Evolutionary conservation across 2,113 vertebrate species (phyloP), one percentile per base, ranked within the genome.

Genomic region (Daubentonia madagascariensis): DNA sequence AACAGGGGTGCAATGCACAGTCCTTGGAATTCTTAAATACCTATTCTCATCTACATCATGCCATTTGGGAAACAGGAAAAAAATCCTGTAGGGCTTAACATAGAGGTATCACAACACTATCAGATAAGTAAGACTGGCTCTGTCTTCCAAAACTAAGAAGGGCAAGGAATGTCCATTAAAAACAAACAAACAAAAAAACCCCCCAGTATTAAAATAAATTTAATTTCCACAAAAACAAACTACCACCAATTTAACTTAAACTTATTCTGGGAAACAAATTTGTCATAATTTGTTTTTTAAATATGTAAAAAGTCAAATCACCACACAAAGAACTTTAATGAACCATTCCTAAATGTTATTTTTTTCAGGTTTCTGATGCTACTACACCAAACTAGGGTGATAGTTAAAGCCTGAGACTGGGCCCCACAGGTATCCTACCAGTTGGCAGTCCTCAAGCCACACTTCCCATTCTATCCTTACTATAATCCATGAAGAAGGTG

Each of bases 191-290:
- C 1, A 43, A 45, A 11, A 63, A 50, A 28, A 57, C 18, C 17
- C 25, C 30, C 14, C 30, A 22, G 43, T 70, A 83, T 22, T 70
- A 14, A 95, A 65, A n/a, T 81, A 40, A 76, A 91, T 45, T 45
- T n/a, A 61, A 92, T 87, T 79, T 85, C 65, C 14, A 91, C 48
- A 54, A 50, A 96, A 94, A 92, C 9, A 88, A 93, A 45, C 35
- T 48, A 37, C 13, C 6, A 86, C 14, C 61, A 86, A 59, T 48
- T 52, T 61, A 80, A 61, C 35, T 84, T 59, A 73, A 57, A 54
- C 9, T 67, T 88, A 63, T 32, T 89, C 91, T 50, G 30, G 35
- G 72, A 94, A 89, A 81, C 30, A 72, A 75, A 57, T 8, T 8
- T 40, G 30, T 80, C 30, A 78, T 45, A 32, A 75, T 32, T 61